These are phyloP conservation scores for Crepidodera aurea DNA, from an alignment of 2,888 invertebrate species.

Conservation along the genomic window DNA sequence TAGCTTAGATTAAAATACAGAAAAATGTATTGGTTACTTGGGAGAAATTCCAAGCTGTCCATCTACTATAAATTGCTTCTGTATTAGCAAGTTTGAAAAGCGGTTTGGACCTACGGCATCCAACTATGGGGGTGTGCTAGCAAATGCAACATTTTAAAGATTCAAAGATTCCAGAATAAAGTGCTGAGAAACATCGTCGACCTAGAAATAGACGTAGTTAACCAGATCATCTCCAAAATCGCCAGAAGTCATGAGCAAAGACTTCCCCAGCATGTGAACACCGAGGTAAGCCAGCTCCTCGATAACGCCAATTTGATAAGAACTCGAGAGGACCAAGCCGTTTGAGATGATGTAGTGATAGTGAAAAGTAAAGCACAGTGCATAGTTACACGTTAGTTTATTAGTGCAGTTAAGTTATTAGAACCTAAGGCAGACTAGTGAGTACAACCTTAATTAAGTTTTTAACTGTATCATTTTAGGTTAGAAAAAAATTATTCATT, in stretches of 20 bases:
- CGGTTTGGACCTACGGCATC: background rate
- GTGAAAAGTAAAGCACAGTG: background rate
- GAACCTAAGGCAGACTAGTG: background rate
- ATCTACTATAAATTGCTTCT: too few relatives aligned
- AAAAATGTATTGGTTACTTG: background rate
- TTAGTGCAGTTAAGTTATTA: background rate
- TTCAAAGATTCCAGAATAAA: background rate
- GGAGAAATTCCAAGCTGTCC: background rate
- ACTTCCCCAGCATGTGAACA: background rate
- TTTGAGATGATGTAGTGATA: background rate
- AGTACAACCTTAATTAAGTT: background rate
- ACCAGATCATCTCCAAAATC: too few relatives aligned
- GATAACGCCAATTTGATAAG: background rate
- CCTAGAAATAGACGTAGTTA: too few relatives aligned
- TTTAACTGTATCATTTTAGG: background rate
- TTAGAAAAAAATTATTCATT: background rate
- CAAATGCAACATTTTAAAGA: too few relatives aligned
- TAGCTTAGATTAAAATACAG: too few relatives aligned
- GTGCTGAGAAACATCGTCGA: too few relatives aligned
- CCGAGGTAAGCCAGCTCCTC: background rate
- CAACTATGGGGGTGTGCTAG: background rate
- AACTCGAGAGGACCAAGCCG: background rate
- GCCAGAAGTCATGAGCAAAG: constrained; percentile 5
- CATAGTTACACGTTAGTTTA: background rate
- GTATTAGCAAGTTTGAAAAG: background rate